These are phyloP conservation scores for Carettochelys insculpta DNA, from an alignment of 2,113 vertebrate species.

Conservation along the genomic window DNA sequence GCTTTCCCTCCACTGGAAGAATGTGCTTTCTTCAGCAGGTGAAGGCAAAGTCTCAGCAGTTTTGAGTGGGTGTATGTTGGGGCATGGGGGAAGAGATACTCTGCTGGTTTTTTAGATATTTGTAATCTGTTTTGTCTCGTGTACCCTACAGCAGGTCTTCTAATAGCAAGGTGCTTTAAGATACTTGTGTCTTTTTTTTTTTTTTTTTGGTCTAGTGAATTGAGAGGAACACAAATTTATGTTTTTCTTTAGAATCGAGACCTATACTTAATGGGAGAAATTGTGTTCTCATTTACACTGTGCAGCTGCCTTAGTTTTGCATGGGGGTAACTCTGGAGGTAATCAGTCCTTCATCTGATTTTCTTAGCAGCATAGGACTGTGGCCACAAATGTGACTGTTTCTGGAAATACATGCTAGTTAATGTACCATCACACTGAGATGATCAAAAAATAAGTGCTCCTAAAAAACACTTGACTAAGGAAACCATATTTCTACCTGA, in stretches of 20 bases:
- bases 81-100: neutral
- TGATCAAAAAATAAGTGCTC: neutral
- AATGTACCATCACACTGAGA: neutral
- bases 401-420: neutral
- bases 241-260: neutral
- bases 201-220: too few relatives aligned
- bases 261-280: neutral
- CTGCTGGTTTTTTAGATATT: slow-evolving; percentile 14
- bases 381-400: neutral
- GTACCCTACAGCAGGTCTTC: neutral
- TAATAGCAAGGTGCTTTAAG: slow-evolving; percentile 16
- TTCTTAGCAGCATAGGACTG: neutral
- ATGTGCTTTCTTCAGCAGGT: slow-evolving; percentile 77
- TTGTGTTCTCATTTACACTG: neutral
- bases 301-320: neutral
- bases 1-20: slow-evolving; percentile 60
- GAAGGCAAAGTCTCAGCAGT: slow-evolving; percentile 49
- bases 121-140: slow-evolving; percentile 31
- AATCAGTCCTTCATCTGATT: neutral
- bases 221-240: neutral
- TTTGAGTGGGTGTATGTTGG: neutral
- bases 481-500: neutral
- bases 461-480: neutral
- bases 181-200: neutral
- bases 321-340: neutral